Conservation (phyloP, 2,888 invertebrate species). For the Miltochrista miniata region DNA sequence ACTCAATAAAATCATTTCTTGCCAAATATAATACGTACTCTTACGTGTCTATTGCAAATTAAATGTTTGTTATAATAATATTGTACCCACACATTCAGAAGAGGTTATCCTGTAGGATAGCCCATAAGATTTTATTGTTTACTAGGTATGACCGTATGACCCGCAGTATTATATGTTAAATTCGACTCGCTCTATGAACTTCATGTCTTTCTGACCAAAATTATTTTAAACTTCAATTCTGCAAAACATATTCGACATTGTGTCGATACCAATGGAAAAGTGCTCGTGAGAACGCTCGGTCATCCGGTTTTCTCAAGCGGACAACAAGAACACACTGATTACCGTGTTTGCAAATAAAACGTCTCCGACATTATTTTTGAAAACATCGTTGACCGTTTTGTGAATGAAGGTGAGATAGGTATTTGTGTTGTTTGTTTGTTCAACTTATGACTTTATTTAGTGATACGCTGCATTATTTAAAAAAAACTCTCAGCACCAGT, state of each 20-base stretch:
- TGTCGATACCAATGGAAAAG: slow-evolving; percentile 54
- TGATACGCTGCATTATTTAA: not conserved
- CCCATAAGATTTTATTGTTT: too few species aligned
- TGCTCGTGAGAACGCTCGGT: slow-evolving; percentile 62
- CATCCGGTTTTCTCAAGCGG: slow-evolving; percentile 65
- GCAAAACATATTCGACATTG: not conserved
- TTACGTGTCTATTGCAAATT: too few species aligned
- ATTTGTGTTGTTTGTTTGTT: not conserved
- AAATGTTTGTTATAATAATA: too few species aligned
- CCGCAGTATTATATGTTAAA: too few species aligned
- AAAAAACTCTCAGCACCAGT: not conserved
- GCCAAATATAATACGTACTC: too few species aligned
- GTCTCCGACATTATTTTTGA: slow-evolving; percentile 46
- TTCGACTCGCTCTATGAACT: too few species aligned
- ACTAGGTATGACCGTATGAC: too few species aligned
- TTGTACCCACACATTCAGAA: too few species aligned
- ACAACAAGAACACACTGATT: slow-evolving; percentile 54
- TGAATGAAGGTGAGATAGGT: slow-evolving; percentile 23
- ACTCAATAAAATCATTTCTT: too few species aligned
- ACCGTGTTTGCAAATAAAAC: slow-evolving; percentile 65
- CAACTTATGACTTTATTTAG: slow-evolving; percentile 5
- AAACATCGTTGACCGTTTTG: slow-evolving; percentile 36
- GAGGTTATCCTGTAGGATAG: too few species aligned
- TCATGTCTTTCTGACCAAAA: too few species aligned
- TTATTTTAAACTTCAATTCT: too few species aligned